Evolutionary conservation across 2,797 vertebrate species (phyloP).

Genomic region (Heterohyrax brucei): DNA sequence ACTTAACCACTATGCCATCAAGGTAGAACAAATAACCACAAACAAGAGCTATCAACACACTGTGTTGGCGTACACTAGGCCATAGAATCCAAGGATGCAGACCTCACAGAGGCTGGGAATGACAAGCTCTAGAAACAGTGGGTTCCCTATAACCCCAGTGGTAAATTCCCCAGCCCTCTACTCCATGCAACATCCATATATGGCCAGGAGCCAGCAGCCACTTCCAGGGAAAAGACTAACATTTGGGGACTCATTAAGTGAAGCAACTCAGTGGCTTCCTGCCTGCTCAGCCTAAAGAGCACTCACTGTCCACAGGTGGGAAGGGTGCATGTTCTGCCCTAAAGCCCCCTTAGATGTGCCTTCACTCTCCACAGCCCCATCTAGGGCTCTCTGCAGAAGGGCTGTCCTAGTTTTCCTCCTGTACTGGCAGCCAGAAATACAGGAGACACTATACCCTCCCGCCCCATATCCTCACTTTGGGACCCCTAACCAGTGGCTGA

Average conservation of each 20-base stretch:
- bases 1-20: too few relatives aligned
- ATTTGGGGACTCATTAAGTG: neutral
- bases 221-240: neutral
- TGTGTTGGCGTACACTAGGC: neutral
- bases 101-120: neutral
- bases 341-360: neutral
- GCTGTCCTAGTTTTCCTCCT: neutral
- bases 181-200: neutral
- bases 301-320: neutral
- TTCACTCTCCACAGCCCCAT: neutral
- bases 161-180: neutral
- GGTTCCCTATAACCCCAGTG: neutral
- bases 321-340: neutral
- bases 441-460: neutral
- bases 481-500: neutral
- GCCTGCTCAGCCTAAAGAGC: neutral
- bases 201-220: neutral
- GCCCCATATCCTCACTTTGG: neutral
- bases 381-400: neutral
- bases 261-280: neutral
- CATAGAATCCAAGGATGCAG: neutral
- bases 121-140: conserved; percentile 16
- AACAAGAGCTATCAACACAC: neutral
- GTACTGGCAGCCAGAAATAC: neutral
- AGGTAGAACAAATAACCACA: neutral